phyloP scores from a whole-genome alignment of 2,888 invertebrate genomes.

The Dorcus hopei region DNA sequence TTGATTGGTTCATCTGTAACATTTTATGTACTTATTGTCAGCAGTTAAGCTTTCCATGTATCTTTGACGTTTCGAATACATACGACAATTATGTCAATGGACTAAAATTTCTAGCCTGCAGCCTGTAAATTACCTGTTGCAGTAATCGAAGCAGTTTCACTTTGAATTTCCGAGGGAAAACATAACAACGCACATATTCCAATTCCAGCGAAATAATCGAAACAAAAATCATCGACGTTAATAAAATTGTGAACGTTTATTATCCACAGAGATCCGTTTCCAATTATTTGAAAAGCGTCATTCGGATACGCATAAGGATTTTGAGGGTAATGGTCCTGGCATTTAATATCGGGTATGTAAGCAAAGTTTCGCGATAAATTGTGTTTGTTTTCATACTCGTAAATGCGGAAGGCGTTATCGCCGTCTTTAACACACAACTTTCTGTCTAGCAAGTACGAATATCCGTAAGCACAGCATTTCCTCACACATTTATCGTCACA shows the following conservation, averaged over 20 bases:
- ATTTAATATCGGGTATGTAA: conserved; percentile 11
- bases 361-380: neutral
- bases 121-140: too few species aligned
- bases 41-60: too few species aligned
- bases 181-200: conserved; percentile 13
- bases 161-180: conserved; percentile 5
- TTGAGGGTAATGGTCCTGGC: conserved; percentile 5
- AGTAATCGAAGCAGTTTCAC: too few species aligned
- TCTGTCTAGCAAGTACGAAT: conserved; percentile 4
- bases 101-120: too few species aligned
- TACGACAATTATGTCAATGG: too few species aligned
- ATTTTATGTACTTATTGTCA: too few species aligned
- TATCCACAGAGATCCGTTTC: conserved; percentile 4
- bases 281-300: conserved; percentile 1
- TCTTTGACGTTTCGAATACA: too few species aligned
- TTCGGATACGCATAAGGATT: conserved; percentile 4
- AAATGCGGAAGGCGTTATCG: conserved; percentile 2
- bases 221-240: conserved; percentile 6
- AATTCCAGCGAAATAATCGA: conserved; percentile 14
- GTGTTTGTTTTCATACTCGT: neutral
- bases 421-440: conserved; percentile 9
- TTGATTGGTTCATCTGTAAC: too few species aligned
- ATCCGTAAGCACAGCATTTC: conserved; percentile 14
- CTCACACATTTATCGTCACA: conserved; percentile 10
- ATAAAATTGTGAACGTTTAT: neutral